Evolutionary conservation across 2,888 invertebrate species (phyloP).

Genomic region (Yponomeuta plumbellus): DNA sequence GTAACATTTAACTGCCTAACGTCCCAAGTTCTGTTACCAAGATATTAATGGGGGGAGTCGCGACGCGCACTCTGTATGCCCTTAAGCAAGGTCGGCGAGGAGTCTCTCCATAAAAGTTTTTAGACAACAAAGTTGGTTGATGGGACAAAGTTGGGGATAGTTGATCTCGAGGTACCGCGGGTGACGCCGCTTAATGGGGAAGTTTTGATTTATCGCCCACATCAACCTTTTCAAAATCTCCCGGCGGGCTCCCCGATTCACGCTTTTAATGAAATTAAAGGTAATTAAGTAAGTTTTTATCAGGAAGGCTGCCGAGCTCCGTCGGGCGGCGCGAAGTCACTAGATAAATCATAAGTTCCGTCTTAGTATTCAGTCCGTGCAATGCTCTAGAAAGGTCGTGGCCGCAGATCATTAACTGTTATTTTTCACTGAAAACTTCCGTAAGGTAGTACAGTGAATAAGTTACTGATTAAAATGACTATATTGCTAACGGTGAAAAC

Average conservation of each 20-base stretch:
- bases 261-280: slow-evolving; percentile 43
- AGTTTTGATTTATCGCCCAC: slow-evolving; percentile 60
- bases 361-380: neutral
- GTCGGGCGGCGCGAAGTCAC: neutral
- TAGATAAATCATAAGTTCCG: neutral
- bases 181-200: slow-evolving; percentile 40
- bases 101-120: slow-evolving; percentile 44
- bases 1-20: neutral
- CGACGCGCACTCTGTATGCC: neutral
- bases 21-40: neutral
- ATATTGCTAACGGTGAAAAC: no score
- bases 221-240: slow-evolving; percentile 33
- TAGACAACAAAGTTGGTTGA: slow-evolving; percentile 55
- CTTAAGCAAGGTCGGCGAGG: neutral
- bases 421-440: neutral
- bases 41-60: neutral
- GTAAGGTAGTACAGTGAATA: neutral
- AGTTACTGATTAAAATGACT: neutral
- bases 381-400: neutral
- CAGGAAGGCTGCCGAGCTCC: neutral
- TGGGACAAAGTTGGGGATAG: slow-evolving; percentile 51
- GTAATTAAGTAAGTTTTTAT: slow-evolving; percentile 14
- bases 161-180: slow-evolving; percentile 57
- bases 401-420: neutral
- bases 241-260: slow-evolving; percentile 18